Base-by-base conservation (phyloP, 2,113 vertebrate genomes). In the Catagonus wagneri region DNA sequence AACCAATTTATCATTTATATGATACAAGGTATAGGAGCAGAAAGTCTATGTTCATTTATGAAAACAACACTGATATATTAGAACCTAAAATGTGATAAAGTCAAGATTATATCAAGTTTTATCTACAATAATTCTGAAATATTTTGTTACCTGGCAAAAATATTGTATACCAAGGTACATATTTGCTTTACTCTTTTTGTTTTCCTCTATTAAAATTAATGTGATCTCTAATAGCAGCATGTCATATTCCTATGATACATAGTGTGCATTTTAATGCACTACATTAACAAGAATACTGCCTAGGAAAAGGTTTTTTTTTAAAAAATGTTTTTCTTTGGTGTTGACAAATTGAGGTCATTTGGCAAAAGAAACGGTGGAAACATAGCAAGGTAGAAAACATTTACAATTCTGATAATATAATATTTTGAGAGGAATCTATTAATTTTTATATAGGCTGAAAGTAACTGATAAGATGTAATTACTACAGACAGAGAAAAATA, bases 271-370 rank as follows among this genome's bases (percentile, higher is more conserved):
- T 93, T 83, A 61, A 20, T 95, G 50, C 44, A 27, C 60, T 71
- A 3, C 50, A 79, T 88, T 71, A 85, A 76, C 16, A 94, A 75
- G 39, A 89, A 52, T 50, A 50, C 39, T 58, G 23, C 54, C 20
- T 66, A 81, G 74, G 83, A 91, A 90, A 71, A 54, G 1, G 1
- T 29, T 66, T 15, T 76, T 93, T 66, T 36, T 19, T 66, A 90
- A 88, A 66, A 44, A 29, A 44, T 63, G 15, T 12, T 69, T 93
- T 36, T 69, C 32, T 83, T 79, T 19, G 89, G 27, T 85, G 14
- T 60, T 85, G 76, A 91, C 50, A 96, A 90, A 93, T 91, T 93
- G 54, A 95, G 68, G 44, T 81, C 87, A 88, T 71, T 66, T 66
- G 68, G 54, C 12, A 95, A 91, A 29, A 79, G 9, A 84, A 66